A percentile compares a stretch with the other conserved stretches of the same genome.
phyloP scores from a whole-genome alignment of 2,113 vertebrate genomes.

The Aldabrachelys gigantea region DNA sequence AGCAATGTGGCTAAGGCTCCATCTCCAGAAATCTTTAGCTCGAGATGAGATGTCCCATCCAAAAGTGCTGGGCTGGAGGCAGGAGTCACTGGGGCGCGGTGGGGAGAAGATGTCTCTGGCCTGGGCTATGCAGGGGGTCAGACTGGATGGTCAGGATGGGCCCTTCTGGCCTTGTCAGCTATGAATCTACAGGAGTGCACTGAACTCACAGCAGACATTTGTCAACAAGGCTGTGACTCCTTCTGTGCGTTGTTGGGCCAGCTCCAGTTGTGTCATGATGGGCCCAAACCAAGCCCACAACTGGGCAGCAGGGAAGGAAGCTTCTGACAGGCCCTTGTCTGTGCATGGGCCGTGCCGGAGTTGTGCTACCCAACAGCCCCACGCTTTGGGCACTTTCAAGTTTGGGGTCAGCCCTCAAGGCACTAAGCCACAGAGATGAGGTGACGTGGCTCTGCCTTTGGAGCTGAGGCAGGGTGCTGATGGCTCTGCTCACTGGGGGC shows the following conservation, averaged over 20 bases:
- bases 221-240: neutral
- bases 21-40: neutral
- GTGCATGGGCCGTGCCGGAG: neutral
- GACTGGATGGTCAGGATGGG: neutral
- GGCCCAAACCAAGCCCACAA: neutral
- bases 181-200: neutral
- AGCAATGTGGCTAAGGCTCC: neutral
- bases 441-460: neutral
- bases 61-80: neutral
- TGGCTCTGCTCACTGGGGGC: neutral
- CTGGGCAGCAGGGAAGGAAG: neutral
- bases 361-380: neutral
- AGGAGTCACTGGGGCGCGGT: accelerated
- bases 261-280: neutral
- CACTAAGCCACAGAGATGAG: neutral
- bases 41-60: neutral
- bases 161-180: neutral
- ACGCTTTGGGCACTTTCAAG: neutral
- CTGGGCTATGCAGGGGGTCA: neutral
- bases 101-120: neutral
- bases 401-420: neutral
- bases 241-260: neutral
- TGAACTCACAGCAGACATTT: neutral
- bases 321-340: neutral
- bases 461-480: neutral